Percentiles rank a stretch among this genome's conserved stretches.
These are phyloP conservation scores for Harpagifer antarcticus DNA, from an alignment of 2,797 vertebrate species.

Conservation along the genomic window DNA sequence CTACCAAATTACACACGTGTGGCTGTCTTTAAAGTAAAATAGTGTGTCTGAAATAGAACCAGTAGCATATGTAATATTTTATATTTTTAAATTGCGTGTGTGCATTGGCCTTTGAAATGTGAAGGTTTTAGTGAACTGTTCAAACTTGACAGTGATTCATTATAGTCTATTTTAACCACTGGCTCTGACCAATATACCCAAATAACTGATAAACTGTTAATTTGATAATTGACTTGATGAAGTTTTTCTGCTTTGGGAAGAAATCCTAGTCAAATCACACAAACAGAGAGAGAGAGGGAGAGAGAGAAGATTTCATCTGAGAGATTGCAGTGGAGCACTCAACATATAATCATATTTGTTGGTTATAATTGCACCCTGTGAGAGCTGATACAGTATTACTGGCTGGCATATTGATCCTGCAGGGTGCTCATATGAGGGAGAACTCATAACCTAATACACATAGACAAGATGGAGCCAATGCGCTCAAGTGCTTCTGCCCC, in stretches of 20 bases:
- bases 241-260: constrained; percentile 10
- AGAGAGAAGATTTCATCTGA: constrained; percentile 48
- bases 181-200: constrained; percentile 1
- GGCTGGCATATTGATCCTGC: constrained; percentile 78
- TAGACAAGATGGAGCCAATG: constrained; percentile 77
- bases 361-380: constrained; percentile 79
- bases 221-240: constrained; percentile 22
- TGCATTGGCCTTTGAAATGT: constrained; percentile 14
- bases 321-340: constrained; percentile 75
- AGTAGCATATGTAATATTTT: background rate
- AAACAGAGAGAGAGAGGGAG: constrained; percentile 26
- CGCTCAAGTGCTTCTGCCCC: constrained; percentile 49
- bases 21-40: background rate
- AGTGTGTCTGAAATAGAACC: background rate
- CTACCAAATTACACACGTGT: background rate
- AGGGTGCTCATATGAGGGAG: constrained; percentile 67
- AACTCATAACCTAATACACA: constrained; percentile 80
- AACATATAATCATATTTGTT: constrained; percentile 81
- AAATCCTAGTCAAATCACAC: constrained; percentile 38
- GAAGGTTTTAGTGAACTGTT: background rate
- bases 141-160: background rate
- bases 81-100: background rate
- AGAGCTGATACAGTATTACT: constrained; percentile 81
- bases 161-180: background rate
- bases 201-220: constrained; percentile 22